Percentiles rank a stretch among this genome's conserved stretches.
These are phyloP conservation scores for Nematolebias whitei DNA, from an alignment of 2,113 vertebrate species.

Conservation along the genomic window DNA sequence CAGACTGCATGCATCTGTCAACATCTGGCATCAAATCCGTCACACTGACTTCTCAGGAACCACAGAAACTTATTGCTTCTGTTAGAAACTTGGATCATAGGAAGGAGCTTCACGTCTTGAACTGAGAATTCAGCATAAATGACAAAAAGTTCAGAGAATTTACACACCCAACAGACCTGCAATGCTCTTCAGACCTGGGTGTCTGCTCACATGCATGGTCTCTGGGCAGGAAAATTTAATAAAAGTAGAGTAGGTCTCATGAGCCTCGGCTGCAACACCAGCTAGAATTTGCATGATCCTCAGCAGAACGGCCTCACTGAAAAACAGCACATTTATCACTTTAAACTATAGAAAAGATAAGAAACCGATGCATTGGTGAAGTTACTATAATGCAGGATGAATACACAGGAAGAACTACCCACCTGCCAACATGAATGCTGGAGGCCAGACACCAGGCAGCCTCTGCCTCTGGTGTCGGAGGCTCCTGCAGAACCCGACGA, in stretches of 20 bases:
- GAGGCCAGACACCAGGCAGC: constrained; percentile 71
- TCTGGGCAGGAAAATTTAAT: constrained; percentile 83
- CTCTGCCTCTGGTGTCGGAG: constrained; percentile 60
- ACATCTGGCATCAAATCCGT: constrained; percentile 19
- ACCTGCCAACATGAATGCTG: constrained; percentile 81
- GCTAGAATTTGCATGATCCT: constrained; percentile 78
- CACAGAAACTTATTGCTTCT: constrained; percentile 5
- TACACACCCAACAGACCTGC: constrained; percentile 52
- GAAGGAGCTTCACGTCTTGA: background rate
- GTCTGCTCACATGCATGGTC: constrained; percentile 78
- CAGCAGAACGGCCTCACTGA: constrained; percentile 77
- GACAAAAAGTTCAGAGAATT: background rate
- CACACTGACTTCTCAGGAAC: constrained; percentile 15
- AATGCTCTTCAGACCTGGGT: constrained; percentile 67
- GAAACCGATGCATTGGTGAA: too few species aligned
- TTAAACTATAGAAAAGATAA: background rate
- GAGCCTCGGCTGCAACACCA: constrained; percentile 73
- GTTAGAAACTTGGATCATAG: background rate
- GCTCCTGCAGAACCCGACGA: constrained; percentile 73
- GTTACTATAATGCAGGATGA: background rate
- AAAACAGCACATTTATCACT: background rate
- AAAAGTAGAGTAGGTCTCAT: constrained; percentile 79
- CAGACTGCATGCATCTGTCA: constrained; percentile 7
- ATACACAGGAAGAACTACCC: constrained; percentile 1
- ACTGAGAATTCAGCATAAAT: background rate